Conservation (phyloP, 2,888 invertebrate species). For the Nemotelus pantherinus region DNA sequence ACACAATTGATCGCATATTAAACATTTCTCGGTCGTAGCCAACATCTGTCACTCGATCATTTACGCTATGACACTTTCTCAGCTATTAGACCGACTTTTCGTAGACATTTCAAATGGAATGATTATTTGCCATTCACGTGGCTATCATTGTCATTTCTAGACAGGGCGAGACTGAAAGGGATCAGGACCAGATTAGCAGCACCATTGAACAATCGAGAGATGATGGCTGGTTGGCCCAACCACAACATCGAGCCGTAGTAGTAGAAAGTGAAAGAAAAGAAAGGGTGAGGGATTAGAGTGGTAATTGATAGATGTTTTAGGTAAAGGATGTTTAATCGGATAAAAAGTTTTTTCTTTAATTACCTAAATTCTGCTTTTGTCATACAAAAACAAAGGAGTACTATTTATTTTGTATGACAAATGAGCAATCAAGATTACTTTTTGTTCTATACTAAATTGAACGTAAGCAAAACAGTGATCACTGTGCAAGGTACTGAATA, state of each 20-base stretch:
- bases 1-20: conserved; percentile 46
- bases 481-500: no score
- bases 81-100: neutral
- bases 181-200: conserved; percentile 40
- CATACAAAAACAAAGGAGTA: no score
- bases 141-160: conserved; percentile 33
- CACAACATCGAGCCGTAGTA: conserved; percentile 1
- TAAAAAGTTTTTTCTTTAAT: neutral
- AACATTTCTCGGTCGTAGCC: conserved; percentile 15
- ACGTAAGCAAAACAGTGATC: no score
- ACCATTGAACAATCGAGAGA: neutral
- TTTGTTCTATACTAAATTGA: no score
- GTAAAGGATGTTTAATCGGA: conserved; percentile 5
- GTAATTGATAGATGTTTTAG: neutral
- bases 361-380: neutral
- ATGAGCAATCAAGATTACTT: no score
- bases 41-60: conserved; percentile 52
- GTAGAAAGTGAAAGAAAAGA: neutral
- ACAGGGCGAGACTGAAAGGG: conserved; percentile 26
- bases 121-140: conserved; percentile 42
- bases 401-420: no score
- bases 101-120: conserved; percentile 1
- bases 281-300: conserved; percentile 4
- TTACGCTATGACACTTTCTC: conserved; percentile 42
- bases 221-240: neutral